A percentile compares a stretch with the other conserved stretches of the same genome.
Evolutionary conservation across 2,113 vertebrate species (phyloP).

Genomic region (Lepisosteus osseus): DNA sequence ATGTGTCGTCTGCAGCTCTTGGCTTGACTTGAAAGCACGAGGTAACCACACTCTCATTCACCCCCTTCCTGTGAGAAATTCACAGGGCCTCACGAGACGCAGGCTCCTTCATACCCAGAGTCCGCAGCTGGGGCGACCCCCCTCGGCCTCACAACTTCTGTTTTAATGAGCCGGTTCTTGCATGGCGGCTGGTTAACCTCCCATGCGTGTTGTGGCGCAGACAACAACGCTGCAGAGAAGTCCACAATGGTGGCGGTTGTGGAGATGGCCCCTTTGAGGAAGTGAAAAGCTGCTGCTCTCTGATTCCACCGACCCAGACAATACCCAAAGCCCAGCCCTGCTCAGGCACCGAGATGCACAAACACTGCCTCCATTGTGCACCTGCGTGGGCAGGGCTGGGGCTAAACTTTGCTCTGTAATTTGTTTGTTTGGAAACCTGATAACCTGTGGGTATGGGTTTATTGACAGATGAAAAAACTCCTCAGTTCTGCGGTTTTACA

Average conservation of each 20-base stretch:
- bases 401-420: neutral
- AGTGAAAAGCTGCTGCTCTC: neutral
- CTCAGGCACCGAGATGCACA: neutral
- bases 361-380: neutral
- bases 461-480: too few species aligned
- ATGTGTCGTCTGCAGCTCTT: too few species aligned
- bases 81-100: too few species aligned
- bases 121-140: neutral
- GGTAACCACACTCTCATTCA: too few species aligned
- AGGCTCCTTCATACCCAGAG: too few species aligned
- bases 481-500: too few species aligned
- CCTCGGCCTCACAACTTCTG: neutral
- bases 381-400: neutral
- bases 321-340: neutral
- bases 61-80: too few species aligned
- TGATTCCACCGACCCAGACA: neutral
- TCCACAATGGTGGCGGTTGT: neutral
- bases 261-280: constrained; percentile 2
- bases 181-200: neutral
- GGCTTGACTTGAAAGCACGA: too few species aligned
- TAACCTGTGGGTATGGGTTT: neutral
- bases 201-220: neutral
- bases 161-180: neutral
- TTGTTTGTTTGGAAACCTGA: neutral
- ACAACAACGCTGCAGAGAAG: neutral